phyloP scores from a whole-genome alignment of 2,113 vertebrate species.

The Dromas ardeola region DNA sequence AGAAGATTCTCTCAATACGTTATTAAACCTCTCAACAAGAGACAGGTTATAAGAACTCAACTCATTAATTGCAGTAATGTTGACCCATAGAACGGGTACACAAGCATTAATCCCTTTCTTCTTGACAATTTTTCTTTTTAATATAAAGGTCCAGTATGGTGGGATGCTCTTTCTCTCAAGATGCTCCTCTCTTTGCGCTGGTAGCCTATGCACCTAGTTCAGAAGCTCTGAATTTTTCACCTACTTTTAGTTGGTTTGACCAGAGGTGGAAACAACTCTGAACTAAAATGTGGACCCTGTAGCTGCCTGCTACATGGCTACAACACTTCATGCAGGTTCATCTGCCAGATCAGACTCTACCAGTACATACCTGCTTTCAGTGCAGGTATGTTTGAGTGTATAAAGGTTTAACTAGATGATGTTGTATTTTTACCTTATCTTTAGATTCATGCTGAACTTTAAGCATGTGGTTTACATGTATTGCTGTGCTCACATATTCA shows the following conservation, averaged over 20 bases:
- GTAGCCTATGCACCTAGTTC: neutral
- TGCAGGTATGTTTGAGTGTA: neutral
- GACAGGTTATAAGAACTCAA: neutral
- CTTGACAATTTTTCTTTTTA: neutral
- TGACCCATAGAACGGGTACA: neutral
- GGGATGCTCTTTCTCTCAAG: neutral
- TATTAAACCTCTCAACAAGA: neutral
- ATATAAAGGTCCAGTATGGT: too few species aligned
- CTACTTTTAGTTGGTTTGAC: neutral
- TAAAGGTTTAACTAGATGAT: neutral
- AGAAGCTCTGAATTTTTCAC: neutral
- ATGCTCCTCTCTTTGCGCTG: neutral
- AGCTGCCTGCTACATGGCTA: neutral
- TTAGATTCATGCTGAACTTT: neutral
- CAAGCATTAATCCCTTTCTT: neutral
- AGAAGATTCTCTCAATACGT: neutral
- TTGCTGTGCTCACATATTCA: neutral
- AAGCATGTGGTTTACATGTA: neutral
- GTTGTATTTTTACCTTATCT: neutral
- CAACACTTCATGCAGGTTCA: neutral
- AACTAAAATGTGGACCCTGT: rapidly evolving
- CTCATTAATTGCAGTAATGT: neutral
- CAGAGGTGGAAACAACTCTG: neutral
- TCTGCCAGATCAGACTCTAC: neutral
- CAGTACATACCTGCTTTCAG: neutral